Conservation (phyloP, 2,797 vertebrate genomes). For the Chaunax sp. region DNA sequence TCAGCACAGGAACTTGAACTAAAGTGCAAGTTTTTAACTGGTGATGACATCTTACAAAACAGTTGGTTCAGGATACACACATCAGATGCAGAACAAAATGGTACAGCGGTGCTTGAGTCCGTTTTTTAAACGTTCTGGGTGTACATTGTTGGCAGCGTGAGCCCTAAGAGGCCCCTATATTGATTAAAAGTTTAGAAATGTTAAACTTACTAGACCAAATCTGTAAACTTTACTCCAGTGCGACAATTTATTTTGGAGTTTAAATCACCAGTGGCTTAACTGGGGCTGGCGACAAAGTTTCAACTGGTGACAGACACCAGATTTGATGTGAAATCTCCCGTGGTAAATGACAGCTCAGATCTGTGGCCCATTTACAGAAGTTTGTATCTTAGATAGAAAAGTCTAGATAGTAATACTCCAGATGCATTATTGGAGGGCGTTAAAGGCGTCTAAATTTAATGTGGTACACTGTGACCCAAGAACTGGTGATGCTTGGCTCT, state of each 20-base stretch:
- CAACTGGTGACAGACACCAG: slow-evolving; percentile 82
- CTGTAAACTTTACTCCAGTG: slow-evolving; percentile 78
- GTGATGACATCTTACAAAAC: slow-evolving; percentile 12
- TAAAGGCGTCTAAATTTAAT: slow-evolving; percentile 88
- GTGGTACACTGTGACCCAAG: slow-evolving; percentile 81
- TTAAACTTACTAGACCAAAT: slow-evolving; percentile 72
- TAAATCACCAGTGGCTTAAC: slow-evolving; percentile 83
- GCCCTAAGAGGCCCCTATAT: slow-evolving; percentile 35
- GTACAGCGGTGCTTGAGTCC: slow-evolving; percentile 3
- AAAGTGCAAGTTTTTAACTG: slow-evolving; percentile 21
- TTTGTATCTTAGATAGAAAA: slow-evolving; percentile 81
- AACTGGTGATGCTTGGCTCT: slow-evolving; percentile 65
- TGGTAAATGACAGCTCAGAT: slow-evolving; percentile 85
- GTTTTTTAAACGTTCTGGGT: slow-evolving; percentile 5
- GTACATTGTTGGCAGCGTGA: slow-evolving; percentile 10
- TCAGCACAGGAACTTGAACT: slow-evolving; percentile 12
- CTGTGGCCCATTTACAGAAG: slow-evolving; percentile 89
- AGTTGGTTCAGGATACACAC: neutral
- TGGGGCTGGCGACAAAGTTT: slow-evolving; percentile 84
- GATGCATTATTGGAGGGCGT: slow-evolving; percentile 86
- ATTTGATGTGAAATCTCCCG: slow-evolving; percentile 86
- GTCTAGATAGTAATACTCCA: slow-evolving; percentile 84
- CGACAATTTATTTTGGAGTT: slow-evolving; percentile 85
- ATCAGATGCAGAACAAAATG: neutral
- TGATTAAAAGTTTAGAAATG: slow-evolving; percentile 62